phyloP scores from a whole-genome alignment of 2,888 invertebrate genomes.

The Merodon equestris region DNA sequence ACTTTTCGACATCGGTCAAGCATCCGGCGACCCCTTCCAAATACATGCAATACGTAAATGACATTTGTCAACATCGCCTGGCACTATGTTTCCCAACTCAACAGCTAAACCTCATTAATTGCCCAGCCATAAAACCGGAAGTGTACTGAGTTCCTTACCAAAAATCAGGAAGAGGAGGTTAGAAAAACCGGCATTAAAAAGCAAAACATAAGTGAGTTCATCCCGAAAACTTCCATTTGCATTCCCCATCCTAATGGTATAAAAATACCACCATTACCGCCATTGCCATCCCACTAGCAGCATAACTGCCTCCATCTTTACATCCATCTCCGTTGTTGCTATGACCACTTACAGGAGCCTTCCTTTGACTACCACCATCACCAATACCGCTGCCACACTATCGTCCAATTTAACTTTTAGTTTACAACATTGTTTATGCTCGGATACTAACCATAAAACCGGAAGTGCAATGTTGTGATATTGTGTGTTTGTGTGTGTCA shows the following conservation, averaged over 20 bases:
- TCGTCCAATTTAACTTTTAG: constrained; percentile 67
- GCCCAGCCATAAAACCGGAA: constrained; percentile 31
- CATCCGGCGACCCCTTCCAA: constrained; percentile 8
- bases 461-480: constrained; percentile 66
- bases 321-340: background rate
- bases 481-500: constrained; percentile 45
- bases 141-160: constrained; percentile 5
- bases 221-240: constrained; percentile 38
- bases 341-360: constrained; percentile 31
- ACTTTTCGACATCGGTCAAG: constrained; percentile 28
- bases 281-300: too few species aligned
- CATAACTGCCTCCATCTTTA: background rate
- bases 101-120: constrained; percentile 47
- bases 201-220: constrained; percentile 23
- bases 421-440: constrained; percentile 66
- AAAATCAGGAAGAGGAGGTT: background rate
- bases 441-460: constrained; percentile 60
- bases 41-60: constrained; percentile 24
- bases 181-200: constrained; percentile 5
- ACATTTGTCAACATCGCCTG: constrained; percentile 30
- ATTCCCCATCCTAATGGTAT: constrained; percentile 42
- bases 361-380: constrained; percentile 6
- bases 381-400: constrained; percentile 24
- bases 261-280: constrained; percentile 32
- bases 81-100: background rate